Evolutionary conservation across 2,888 invertebrate species (phyloP), one percentile per base, ranked within the genome.

Genomic region (Drosophila fungiperda): DNA sequence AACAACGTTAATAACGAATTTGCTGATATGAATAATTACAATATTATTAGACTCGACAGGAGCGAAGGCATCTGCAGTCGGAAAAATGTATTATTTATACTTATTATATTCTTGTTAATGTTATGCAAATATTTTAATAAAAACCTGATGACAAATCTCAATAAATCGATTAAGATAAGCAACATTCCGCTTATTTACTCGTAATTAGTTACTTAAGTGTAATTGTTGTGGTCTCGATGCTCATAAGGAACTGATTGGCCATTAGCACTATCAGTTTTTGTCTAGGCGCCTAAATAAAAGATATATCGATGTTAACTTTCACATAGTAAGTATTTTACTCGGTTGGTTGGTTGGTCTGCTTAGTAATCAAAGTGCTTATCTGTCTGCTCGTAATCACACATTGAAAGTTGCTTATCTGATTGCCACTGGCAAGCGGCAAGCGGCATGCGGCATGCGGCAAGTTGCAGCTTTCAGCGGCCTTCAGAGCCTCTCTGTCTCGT

Each of bases 351-450:
- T 15, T 62, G 73, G 64, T 59, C 82, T 67, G 67, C 64, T 67
- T 57, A 60, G 82, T 62, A 78, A 78, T 78, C 82, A 73, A 58
- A 64, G 48, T 49, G 50, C 65, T 82, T 82, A 78, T 78, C 78
- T 53, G 55, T 35, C 35, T 55, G 73, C 52, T 65, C 62, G 82
- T 68, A 81, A 78, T 78, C 78, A 82, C 81, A 78, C 78, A 78
- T 78, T 78, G 78, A 65, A 60, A 26, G 29, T 23, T 58, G 67
- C 78, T 78, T 78, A 82, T 73, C 78, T 63, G 78, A 81, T 82
- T 40, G 52, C 50, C 32, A 23, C 26, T n/a, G 40, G 42, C 61
- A 61, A 17, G 42, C 32, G 29, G 53, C 64, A 53, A 33, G 70
- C 36, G 35, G 23, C 52, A 68, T 26, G 26, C 26, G 29, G 53